A percentile compares a stretch with the other conserved stretches of the same genome.
Evolutionary conservation across 2,888 invertebrate genomes (phyloP).

Genomic region (Hypomecis atomaria): DNA sequence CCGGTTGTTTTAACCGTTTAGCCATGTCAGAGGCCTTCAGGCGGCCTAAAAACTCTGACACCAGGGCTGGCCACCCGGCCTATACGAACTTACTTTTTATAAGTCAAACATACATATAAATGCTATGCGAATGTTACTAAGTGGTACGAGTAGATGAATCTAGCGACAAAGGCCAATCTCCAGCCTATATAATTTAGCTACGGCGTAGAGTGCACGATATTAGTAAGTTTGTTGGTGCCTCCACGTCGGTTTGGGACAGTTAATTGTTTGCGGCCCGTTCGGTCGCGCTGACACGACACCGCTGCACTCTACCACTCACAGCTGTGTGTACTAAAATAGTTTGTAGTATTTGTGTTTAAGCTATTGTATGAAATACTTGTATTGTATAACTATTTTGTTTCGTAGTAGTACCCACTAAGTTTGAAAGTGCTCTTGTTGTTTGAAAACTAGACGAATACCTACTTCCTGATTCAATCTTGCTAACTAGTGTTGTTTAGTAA

Average conservation of each 20-base stretch:
- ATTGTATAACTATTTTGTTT: no score
- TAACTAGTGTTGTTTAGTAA: no score
- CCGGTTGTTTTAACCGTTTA: no score
- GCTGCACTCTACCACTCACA: slow-evolving; percentile 27
- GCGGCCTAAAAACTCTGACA: no score
- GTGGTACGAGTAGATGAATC: background rate
- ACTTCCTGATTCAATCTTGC: no score
- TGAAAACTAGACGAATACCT: no score
- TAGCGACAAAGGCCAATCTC: slow-evolving; percentile 4
- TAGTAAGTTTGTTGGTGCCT: slow-evolving; percentile 22
- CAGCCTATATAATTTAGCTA: background rate
- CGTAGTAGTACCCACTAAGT: no score
- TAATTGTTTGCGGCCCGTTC: slow-evolving; percentile 43
- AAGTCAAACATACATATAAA: background rate
- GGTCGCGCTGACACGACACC: slow-evolving; percentile 27
- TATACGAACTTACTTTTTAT: no score
- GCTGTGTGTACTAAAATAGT: background rate
- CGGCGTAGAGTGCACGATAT: slow-evolving; percentile 12
- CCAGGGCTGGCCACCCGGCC: no score
- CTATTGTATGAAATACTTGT: background rate
- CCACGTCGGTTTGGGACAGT: slow-evolving; percentile 38
- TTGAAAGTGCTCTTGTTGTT: no score
- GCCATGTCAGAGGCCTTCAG: no score
- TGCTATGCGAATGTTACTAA: background rate
- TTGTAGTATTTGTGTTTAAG: background rate